phyloP scores from a whole-genome alignment of 2,113 vertebrate species.

The Origma solitaria region DNA sequence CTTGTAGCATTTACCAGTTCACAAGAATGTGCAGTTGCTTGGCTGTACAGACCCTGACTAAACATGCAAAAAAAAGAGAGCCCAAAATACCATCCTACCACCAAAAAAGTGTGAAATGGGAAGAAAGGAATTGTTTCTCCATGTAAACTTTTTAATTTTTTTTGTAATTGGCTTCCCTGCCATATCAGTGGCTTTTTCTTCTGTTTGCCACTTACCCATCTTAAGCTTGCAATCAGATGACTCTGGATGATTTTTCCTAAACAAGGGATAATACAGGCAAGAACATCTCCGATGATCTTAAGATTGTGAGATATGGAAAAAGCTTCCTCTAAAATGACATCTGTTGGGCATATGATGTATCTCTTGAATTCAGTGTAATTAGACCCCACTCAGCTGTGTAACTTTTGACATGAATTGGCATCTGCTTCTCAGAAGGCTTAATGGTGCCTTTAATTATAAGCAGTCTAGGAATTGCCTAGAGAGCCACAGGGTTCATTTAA shows the following conservation, averaged over 20 bases:
- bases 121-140: neutral
- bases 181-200: neutral
- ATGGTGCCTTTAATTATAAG: conserved; percentile 36
- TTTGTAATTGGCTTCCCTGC: neutral
- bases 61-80: neutral
- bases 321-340: neutral
- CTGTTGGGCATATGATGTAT: neutral
- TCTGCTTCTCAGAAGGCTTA: conserved; percentile 19
- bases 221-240: neutral
- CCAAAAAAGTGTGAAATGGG: neutral
- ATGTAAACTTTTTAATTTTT: neutral
- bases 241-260: neutral
- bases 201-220: neutral
- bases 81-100: neutral
- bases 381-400: neutral
- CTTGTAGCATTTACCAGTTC: neutral
- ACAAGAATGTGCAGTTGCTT: neutral
- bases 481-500: neutral
- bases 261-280: neutral
- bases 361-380: neutral
- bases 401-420: neutral
- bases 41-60: neutral
- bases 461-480: conserved; percentile 10
- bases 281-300: neutral
- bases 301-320: neutral